Conservation (phyloP, 2,797 vertebrate species). For the Liasis olivaceus region DNA sequence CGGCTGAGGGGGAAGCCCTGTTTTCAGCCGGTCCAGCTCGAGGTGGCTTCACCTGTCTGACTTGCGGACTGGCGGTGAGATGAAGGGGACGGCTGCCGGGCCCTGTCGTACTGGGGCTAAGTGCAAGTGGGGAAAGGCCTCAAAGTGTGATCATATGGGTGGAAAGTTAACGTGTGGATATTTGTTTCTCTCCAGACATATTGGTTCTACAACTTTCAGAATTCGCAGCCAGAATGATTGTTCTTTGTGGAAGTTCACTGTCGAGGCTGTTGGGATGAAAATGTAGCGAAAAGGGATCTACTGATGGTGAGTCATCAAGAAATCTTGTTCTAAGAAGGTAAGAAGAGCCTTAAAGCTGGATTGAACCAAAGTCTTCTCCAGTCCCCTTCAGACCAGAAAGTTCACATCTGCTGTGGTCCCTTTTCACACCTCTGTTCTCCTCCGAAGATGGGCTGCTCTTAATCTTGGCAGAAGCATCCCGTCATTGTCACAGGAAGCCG, state of each 20-base stretch:
- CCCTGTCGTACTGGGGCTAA: no score
- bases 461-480: background rate
- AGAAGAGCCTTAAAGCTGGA: background rate
- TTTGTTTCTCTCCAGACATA: background rate
- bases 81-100: no score
- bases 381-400: background rate
- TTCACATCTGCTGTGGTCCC: background rate
- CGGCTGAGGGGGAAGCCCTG: no score
- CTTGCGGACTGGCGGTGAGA: no score
- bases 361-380: background rate
- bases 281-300: no score
- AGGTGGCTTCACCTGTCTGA: no score
- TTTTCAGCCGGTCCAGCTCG: no score
- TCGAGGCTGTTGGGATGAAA: no score
- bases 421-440: background rate
- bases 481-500: background rate
- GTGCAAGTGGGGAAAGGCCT: no score
- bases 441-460: background rate
- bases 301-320: background rate
- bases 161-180: no score
- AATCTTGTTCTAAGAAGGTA: background rate
- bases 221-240: background rate
- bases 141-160: no score
- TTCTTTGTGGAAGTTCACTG: background rate
- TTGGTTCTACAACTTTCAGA: background rate